Base-by-base conservation (phyloP, 2,113 vertebrate genomes). In the Hypomesus transpacificus region DNA sequence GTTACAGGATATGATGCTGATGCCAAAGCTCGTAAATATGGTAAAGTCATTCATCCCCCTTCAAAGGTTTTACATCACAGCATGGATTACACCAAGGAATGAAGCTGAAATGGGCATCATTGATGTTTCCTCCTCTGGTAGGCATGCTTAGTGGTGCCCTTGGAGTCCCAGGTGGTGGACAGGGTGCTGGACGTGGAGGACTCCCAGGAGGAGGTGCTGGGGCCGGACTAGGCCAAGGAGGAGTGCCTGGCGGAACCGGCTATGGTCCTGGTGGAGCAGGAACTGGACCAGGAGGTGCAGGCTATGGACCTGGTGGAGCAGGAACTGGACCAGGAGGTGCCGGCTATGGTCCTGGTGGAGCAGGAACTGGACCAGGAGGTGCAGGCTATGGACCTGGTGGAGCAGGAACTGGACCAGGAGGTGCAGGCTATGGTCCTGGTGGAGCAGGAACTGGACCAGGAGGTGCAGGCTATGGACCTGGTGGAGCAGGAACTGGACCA, bases 131-230 rank as follows among this genome's bases (percentile, higher is more conserved):
- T 31, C 61, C 61, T 31, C 26, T 63, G 26, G 17, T 52, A 71
- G 69, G 69, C 17, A 62, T 71, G 69, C 39, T 34, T 28, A 63
- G 69, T 28, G 69, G 69, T 63, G 59, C 50, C 14, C 20, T 60
- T 51, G 57, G 69, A 21, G 31, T 28, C 14, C 61, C 61, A 63
- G 61, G 61, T 18, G 61, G 61, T 11, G 61, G 61, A 28, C 60
- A 53, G 52, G 22, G 31, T 54, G 17, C 66, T 2, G 26, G 60
- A 11, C 16, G 6, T n/a, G 62, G 62, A 46, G 63, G 63, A 50
- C 34, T 46, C 57, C 4, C 68, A 82, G 13, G 85, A 64, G 86
- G 84, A 73, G 77, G 79, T 63, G 71, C 76, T 52, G 87, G 83
- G 31, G 66, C 17, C 61, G 85, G 31, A 34, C 31, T 34, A 34